Evolutionary conservation across 2,113 vertebrate genomes (phyloP).

Genomic region (Penelope pileata): DNA sequence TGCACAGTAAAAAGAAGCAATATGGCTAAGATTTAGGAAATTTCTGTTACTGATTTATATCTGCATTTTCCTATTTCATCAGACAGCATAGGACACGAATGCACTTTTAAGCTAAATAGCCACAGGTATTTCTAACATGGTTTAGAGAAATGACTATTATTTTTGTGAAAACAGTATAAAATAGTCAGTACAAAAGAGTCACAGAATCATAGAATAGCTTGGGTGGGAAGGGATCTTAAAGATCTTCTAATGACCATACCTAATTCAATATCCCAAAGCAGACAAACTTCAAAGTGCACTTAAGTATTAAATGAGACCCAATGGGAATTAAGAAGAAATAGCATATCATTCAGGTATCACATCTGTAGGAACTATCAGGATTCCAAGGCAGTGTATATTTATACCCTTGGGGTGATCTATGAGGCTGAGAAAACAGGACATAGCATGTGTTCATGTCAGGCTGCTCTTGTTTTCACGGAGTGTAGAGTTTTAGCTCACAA

Average conservation of each 20-base stretch:
- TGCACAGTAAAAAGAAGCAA: background rate
- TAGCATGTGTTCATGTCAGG: rapidly evolving
- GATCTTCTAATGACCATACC: background rate
- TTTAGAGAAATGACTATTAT: background rate
- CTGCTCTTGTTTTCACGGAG: background rate
- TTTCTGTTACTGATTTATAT: background rate
- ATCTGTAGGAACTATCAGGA: background rate
- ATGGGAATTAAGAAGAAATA: background rate
- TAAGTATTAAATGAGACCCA: background rate
- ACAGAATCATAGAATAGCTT: background rate
- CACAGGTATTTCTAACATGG: background rate
- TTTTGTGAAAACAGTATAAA: background rate
- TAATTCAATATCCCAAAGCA: background rate
- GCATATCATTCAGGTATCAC: background rate
- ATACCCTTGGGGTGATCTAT: background rate
- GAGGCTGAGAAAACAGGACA: background rate
- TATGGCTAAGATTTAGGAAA: background rate
- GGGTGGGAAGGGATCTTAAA: too few relatives aligned
- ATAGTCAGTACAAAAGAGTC: too few relatives aligned
- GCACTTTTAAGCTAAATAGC: background rate
- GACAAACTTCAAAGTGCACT: background rate
- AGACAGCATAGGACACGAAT: background rate
- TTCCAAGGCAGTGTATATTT: background rate
- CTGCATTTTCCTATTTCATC: background rate
- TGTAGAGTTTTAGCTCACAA: background rate